A percentile compares a stretch with the other conserved stretches of the same genome.
Conservation (phyloP, 2,113 vertebrate genomes). For the Aleadryas rufinucha region DNA sequence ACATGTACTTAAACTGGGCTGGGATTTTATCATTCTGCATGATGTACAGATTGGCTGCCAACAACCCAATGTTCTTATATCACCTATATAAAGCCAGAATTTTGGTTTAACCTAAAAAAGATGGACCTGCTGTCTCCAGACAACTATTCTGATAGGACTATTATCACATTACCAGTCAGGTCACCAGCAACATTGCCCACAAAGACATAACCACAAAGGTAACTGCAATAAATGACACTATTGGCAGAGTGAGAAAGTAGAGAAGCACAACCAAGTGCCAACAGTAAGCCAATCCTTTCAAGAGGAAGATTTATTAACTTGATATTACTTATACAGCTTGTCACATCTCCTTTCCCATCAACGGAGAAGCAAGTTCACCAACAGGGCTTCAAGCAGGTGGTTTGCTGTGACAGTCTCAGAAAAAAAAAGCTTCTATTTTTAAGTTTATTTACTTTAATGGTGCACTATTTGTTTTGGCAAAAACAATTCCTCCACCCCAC, state of each 20-base stretch:
- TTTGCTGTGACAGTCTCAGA: neutral
- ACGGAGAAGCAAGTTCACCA: neutral
- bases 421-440: neutral
- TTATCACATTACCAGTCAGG: neutral
- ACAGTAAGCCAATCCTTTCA: neutral
- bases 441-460: neutral
- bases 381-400: neutral
- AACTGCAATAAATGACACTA: neutral
- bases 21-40: neutral
- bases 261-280: neutral
- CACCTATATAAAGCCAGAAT: neutral
- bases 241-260: neutral
- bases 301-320: neutral
- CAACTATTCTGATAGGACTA: neutral
- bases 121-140: neutral
- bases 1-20: neutral
- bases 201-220: neutral
- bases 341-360: neutral
- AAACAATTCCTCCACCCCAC: neutral
- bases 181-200: neutral
- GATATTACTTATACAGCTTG: neutral
- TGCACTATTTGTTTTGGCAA: neutral
- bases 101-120: neutral
- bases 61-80: neutral
- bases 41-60: accelerated